Percentiles rank a stretch among this genome's conserved stretches.
phyloP scores from a whole-genome alignment of 2,797 vertebrate genomes.

The Gambelia wislizenii region DNA sequence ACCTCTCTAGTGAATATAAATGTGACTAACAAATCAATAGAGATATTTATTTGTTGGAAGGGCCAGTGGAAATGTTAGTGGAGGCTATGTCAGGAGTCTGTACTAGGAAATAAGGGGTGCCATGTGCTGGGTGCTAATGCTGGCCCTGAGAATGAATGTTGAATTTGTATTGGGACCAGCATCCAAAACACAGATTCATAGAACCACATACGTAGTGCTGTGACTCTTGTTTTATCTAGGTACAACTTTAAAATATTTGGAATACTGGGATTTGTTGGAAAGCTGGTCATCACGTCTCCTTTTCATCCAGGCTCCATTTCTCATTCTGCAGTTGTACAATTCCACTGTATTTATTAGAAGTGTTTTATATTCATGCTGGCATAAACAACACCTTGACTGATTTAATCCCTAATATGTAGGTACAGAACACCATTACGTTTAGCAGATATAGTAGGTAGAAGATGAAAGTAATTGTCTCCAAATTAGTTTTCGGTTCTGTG shows the following conservation, averaged over 20 bases:
- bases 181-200: background rate
- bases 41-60: no score
- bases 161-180: background rate
- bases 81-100: background rate
- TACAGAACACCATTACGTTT: conserved; percentile 19
- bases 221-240: background rate
- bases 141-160: background rate
- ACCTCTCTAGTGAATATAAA: no score
- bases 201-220: background rate
- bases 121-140: background rate
- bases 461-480: conserved; percentile 26
- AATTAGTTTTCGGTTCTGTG: conserved; percentile 23
- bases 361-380: conserved; percentile 27
- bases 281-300: background rate
- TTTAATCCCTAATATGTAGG: conserved; percentile 3
- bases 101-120: background rate
- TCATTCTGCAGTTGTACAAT: background rate
- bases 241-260: background rate
- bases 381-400: conserved; percentile 36
- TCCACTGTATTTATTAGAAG: conserved; percentile 1
- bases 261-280: background rate
- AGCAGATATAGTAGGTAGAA: conserved; percentile 11
- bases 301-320: background rate
- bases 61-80: background rate
- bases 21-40: no score